Conservation (phyloP, 1,140 invertebrate species). For the Pogonomyrmex barbatus region DNA sequence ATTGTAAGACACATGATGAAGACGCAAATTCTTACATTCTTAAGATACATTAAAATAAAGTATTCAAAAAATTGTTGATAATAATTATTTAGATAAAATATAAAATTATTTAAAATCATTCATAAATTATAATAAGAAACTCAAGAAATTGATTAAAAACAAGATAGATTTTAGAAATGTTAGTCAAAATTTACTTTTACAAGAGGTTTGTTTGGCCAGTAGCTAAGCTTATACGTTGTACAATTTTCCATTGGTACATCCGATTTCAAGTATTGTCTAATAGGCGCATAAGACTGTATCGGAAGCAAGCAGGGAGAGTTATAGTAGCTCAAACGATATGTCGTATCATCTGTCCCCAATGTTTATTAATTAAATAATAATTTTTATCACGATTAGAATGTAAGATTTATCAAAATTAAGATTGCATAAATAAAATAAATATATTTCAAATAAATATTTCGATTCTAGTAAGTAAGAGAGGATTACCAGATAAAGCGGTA, state of each 20-base stretch:
- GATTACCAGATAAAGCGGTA: conserved; percentile 72
- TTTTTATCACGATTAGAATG: neutral
- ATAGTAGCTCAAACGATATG: conserved; percentile 87
- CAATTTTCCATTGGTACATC: conserved; percentile 87
- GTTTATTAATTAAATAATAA: neutral
- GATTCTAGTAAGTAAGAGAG: neutral
- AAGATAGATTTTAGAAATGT: neutral
- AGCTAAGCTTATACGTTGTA: conserved; percentile 83
- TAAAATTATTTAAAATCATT: neutral
- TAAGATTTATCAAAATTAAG: neutral
- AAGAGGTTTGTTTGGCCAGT: conserved; percentile 74
- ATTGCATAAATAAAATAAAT: neutral
- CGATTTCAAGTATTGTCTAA: conserved; percentile 85
- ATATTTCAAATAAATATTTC: neutral
- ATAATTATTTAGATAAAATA: neutral
- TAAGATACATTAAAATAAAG: neutral
- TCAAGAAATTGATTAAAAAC: neutral
- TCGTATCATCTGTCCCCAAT: conserved; percentile 85
- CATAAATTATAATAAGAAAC: neutral
- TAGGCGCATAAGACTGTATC: conserved; percentile 83
- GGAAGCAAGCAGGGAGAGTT: conserved; percentile 80
- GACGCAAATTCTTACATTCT: neutral
- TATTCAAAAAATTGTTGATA: neutral
- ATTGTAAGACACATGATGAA: too few relatives aligned
- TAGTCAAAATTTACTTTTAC: conserved; percentile 54